Evolutionary conservation across 35 echinoderm and acorn worm genomes (phyloP), one percentile per base, ranked within the genome.

Genomic region (Stichopus chloronotus): DNA sequence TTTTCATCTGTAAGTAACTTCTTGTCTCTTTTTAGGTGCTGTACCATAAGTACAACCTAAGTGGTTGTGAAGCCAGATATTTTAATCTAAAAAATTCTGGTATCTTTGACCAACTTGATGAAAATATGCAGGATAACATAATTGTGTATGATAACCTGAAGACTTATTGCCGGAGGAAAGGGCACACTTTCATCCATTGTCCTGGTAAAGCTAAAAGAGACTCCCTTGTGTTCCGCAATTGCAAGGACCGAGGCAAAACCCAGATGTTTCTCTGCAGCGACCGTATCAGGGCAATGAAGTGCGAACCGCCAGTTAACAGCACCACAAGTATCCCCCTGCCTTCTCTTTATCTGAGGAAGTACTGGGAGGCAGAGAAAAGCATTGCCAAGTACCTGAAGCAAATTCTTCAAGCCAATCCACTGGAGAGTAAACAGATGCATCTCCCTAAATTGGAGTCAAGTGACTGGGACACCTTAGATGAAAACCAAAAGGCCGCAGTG

Each of bases 381-480:
- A 58, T 86, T 79, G 71, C 92, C 6, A 19, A 7, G 25, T 16
- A 93, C 56, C 11, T 74, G n/a, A 80, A 5, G 56, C 30, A 53
- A 84, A 58, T 88, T 30, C 58, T 88, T 19, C 56, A 59, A 52
- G 56, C 55, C 21, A 52, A 57, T 11, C 3, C 22, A 71, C n/a
- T 1, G 20, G 1, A 17, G 22, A 8, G 78, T 52, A 57, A 21
- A 58, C 6, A 25, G 10, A 60, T 83, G 5, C 9, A 63, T 52
- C 78, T 92, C 53, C 78, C 91, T 9, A 55, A 7, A 5, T 57
- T 92, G 57, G 76, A 93, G 6, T 19, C 53, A 7, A 20, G 59
- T 1, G 89, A 96, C 56, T 94, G 76, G 53, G 72, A 94, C 22
- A n/a, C 25, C 71, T 52, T 91, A 57, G 95, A 96, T 52, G 10